Percentiles rank a stretch among this genome's conserved stretches.
Conservation (phyloP, 2,113 vertebrate species). For the Cathartes aura region DNA sequence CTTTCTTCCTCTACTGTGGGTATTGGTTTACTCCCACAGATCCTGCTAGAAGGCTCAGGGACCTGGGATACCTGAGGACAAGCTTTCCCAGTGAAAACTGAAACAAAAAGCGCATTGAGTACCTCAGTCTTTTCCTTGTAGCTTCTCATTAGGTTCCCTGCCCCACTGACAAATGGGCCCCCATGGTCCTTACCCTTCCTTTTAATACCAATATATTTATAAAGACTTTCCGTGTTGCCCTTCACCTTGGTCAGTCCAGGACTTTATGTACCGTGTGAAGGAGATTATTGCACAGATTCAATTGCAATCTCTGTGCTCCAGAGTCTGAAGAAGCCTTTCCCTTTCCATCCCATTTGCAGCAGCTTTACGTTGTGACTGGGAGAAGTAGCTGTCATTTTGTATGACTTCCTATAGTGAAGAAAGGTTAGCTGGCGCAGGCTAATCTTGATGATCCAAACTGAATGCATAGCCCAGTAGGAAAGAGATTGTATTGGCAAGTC, state of each 20-base stretch:
- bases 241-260: neutral
- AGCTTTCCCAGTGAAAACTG: neutral
- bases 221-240: neutral
- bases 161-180: neutral
- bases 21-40: neutral
- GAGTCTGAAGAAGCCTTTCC: neutral
- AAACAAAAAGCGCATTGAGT: neutral
- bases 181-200: neutral
- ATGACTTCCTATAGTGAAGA: neutral
- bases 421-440: neutral
- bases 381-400: neutral
- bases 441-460: neutral
- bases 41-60: neutral
- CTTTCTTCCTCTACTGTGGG: neutral
- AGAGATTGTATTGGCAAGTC: neutral
- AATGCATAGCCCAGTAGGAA: neutral
- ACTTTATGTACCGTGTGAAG: neutral
- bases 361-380: neutral
- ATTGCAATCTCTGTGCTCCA: neutral
- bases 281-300: neutral
- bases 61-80: neutral
- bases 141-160: neutral
- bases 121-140: neutral
- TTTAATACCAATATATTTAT: neutral
- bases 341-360: neutral